Evolutionary conservation across 2,113 vertebrate species (phyloP), one percentile per base, ranked within the genome.

Genomic region (Etheostoma spectabile): DNA sequence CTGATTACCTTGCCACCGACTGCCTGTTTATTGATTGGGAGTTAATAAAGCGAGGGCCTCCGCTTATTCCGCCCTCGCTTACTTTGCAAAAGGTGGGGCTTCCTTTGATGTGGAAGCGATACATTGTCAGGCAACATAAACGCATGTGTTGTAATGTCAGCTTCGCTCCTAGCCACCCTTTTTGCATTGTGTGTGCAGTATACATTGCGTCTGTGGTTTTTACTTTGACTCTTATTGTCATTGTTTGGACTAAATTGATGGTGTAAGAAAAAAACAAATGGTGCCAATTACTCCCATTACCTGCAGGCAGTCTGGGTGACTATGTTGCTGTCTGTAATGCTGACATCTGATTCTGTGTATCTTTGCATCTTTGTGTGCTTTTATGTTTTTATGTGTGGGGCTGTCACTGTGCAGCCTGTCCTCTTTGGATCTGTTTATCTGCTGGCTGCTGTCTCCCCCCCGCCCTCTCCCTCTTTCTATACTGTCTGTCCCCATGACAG

Each of bases 21-120:
- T 96, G 96, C 97, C 95, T 98, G 97, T 99, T 99, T 99, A 99
- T 99, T 98, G 98, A 99, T 98, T 94, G 91, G 95, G 96, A 96
- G 97, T 97, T 98, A 99, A 97, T 98, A 98, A 98, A 96, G 96
- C 95, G 94, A 70, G 79, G 70, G 74, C 96, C 95, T 66, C 66
- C 59, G 45, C 88, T 91, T 85, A 86, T 96, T 95, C 95, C 77
- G 94, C 95, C 84, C 95, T 81, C 35, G 91, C 94, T 96, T 95
- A 94, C 94, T 96, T 95, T 95, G 74, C 66, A 94, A 95, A 86
- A 97, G 95, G 96, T 87, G 88, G 86, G 94, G 91, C 92, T 95
- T 67, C 94, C 96, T 98, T 98, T 98, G 97, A 98, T 97, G 96
- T 97, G 95, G 91, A 93, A 94, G 96, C 95, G 95, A 96, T 96